Evolutionary conservation across 1,140 invertebrate species (phyloP), one percentile per base, ranked within the genome.

Genomic region (Leptinotarsa texana): DNA sequence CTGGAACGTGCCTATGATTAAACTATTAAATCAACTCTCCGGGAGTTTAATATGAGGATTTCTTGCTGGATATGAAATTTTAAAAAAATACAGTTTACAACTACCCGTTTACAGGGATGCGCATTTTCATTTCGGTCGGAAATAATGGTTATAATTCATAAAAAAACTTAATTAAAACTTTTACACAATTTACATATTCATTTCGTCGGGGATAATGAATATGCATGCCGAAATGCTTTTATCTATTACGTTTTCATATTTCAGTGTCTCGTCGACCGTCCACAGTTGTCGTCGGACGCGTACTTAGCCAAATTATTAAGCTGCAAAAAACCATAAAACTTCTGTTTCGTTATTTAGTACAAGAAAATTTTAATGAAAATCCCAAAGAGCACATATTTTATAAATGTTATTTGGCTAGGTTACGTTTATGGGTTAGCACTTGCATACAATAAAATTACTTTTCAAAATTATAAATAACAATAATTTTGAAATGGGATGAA

Each of bases 41-140:
- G 33, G 8, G 33, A 42, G 33, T 42, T 57, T 57, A 57, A 57
- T 57, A 57, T 57, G 51, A 18, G 51, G 15, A 57, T 57, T 2
- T 17, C 15, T 18, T 57, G 15, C 51, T 57, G 51, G n/a, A 17
- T 57, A 57, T 57, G 51, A n/a, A n/a, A 57, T 5, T 57, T 18
- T 57, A n/a, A 57, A 57, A 57, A 17, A 57, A 57, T 57, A 57
- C 51, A 57, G 51, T 57, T 57, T 57, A 57, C 51, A 57, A 57
- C 51, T 57, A 57, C 51, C n/a, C 51, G n/a, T 57, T 57, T 17
- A 57, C 15, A 57, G 51, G 51, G 51, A 18, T 57, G 51, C 51
- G n/a, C n/a, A 15, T 17, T 5, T 15, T 57, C 51, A 57, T 57
- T 57, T 57, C 13, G 51, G 51, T 18, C n/a, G 51, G n/a, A 18